These are phyloP conservation scores for Selenia dentaria DNA, from an alignment of 2,888 invertebrate species.

Conservation along the genomic window DNA sequence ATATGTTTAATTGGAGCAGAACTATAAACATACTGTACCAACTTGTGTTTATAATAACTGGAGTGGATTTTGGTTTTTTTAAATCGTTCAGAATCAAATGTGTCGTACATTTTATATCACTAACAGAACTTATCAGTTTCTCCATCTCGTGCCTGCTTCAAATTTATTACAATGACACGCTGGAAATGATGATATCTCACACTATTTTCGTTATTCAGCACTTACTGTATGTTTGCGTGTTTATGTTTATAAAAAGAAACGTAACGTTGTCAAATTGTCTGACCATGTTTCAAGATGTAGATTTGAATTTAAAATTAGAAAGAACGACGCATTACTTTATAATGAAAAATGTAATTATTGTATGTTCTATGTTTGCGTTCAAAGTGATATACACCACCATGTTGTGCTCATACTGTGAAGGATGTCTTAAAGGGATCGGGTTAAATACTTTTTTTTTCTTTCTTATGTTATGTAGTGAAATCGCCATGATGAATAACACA, in stretches of 20 bases:
- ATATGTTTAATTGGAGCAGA: too few species aligned
- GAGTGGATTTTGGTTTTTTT: constrained; percentile 8
- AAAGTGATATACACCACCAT: not conserved
- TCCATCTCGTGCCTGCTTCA: not conserved
- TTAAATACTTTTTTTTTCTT: not conserved
- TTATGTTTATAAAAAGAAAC: not conserved
- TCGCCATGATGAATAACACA: not conserved
- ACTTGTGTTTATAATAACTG: not conserved
- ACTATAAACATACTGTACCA: not conserved
- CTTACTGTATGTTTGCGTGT: not conserved
- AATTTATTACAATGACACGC: not conserved
- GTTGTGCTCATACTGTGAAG: not conserved
- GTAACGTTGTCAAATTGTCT: not conserved
- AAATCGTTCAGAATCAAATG: not conserved
- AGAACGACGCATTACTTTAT: not conserved
- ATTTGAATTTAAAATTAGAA: not conserved
- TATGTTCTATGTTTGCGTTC: not conserved
- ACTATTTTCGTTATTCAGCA: not conserved
- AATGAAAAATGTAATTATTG: not conserved
- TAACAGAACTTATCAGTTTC: not conserved
- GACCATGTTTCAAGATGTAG: not conserved
- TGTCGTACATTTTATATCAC: not conserved
- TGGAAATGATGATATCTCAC: not conserved
- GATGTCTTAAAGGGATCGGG: not conserved
- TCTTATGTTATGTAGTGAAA: not conserved